Percentiles rank a stretch among this genome's conserved stretches.
These are phyloP conservation scores for Pogonocichla stellata DNA, from an alignment of 2,113 vertebrate species.

Conservation along the genomic window DNA sequence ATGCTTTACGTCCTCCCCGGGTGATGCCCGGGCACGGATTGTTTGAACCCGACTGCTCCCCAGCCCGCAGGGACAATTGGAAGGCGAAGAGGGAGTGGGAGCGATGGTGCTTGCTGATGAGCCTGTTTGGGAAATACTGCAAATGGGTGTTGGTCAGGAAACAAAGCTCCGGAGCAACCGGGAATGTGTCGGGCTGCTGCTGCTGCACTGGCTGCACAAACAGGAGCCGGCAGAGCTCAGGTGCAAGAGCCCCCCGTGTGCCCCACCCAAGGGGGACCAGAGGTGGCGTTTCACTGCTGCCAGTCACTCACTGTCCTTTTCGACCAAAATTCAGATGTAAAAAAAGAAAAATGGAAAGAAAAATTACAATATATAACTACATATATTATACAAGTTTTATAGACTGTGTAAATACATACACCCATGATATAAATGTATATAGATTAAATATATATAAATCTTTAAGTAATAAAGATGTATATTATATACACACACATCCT, in stretches of 20 bases:
- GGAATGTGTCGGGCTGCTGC: background rate
- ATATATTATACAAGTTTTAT: too few species aligned
- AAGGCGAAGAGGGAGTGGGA: background rate
- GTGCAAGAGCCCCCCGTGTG: rapidly evolving
- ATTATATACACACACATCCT: background rate
- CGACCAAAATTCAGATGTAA: background rate
- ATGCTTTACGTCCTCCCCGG: background rate
- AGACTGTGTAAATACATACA: background rate
- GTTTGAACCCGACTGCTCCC: background rate
- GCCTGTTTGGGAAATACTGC: background rate
- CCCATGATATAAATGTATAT: background rate
- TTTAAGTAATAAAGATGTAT: background rate
- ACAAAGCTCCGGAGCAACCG: background rate
- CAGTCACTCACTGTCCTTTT: background rate
- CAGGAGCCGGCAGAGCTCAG: background rate
- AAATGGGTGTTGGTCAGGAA: background rate
- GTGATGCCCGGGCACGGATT: background rate
- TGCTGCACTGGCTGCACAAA: background rate
- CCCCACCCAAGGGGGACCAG: background rate
- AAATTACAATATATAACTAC: background rate
- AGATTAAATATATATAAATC: background rate
- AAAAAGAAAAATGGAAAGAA: background rate
- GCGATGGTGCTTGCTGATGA: rapidly evolving
- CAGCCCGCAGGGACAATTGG: background rate
- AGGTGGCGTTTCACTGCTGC: background rate